A percentile compares a stretch with the other conserved stretches of the same genome.
Evolutionary conservation across 2,888 invertebrate species (phyloP).

Genomic region (Ferdinandea cuprea): DNA sequence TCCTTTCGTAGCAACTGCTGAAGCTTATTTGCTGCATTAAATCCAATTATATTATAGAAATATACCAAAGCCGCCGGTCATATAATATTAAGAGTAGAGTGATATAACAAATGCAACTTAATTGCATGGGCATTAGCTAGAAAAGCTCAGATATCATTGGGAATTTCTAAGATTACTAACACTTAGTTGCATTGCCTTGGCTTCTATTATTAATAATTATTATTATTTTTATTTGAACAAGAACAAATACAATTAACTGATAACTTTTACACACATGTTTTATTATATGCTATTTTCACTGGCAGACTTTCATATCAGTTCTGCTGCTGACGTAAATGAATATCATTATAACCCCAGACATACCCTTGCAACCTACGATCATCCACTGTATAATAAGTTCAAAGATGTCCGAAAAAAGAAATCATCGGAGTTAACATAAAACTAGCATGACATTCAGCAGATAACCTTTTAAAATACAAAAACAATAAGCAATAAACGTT

Average conservation of each 20-base stretch:
- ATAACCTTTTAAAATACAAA: too few species aligned
- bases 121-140: not conserved
- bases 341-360: not conserved
- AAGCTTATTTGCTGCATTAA: too few species aligned
- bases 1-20: too few species aligned
- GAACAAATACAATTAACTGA: not conserved
- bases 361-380: not conserved
- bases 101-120: not conserved
- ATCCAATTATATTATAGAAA: too few species aligned
- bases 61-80: not conserved
- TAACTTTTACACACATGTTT: not conserved
- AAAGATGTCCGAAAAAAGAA: not conserved
- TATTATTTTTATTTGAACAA: not conserved
- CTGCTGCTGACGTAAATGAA: slow-evolving; percentile 15
- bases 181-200: not conserved
- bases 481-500: too few species aligned
- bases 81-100: not conserved
- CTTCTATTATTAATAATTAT: not conserved
- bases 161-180: slow-evolving; percentile 1
- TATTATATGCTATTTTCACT: not conserved
- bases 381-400: not conserved
- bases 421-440: not conserved
- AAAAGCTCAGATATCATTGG: not conserved
- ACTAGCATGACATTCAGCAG: too few species aligned
- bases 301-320: not conserved